Evolutionary conservation across 2,888 invertebrate genomes (phyloP), one percentile per base, ranked within the genome.

Genomic region (Campoletis raptor): DNA sequence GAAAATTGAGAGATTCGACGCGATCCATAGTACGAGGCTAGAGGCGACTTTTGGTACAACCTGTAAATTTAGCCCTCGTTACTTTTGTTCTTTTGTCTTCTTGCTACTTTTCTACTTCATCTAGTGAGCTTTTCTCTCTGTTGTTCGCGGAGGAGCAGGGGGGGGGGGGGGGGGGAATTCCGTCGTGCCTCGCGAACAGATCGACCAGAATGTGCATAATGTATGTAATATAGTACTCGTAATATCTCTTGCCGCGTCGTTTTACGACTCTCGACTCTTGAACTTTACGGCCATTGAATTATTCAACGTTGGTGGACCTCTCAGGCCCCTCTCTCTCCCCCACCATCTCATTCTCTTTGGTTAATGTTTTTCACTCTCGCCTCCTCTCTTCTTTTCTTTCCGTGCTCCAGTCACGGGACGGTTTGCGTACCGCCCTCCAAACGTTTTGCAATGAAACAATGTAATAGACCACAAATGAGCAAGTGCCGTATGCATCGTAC

Each of bases 261-360:
- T 86, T 87, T 87, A 88, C 83, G 88, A 87, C 88, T 86, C 85
- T 85, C 87, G 76, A 82, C 85, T 87, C 84, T 86, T 87, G 84
- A 88, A 87, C 87, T 88, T 88, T 86, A 87, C 87, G 86, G 86
- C 81, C 86, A 87, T 85, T 88, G 88, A 88, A 88, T 88, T 81
- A 88, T 88, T 88, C 88, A 88, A 88, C 86, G 86, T 85, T 87
- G 87, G 83, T n/a, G n/a, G n/a, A 83, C 87, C 85, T 85, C 82
- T 48, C 82, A 37, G 72, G 78, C 81, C 54, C 74, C 69, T 40
- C 54, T 48, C 72, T 18, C 69, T 52, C 52, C 48, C n/a, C 73
- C 73, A 48, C 42, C 30, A 30, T 67, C 30, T 42, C 78, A 86
- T 85, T 78, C 66, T 81, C 79, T 79, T 69, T 69, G 36, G 64